Evolutionary conservation across 2,888 invertebrate genomes (phyloP).

Genomic region (Linyphia triangularis): DNA sequence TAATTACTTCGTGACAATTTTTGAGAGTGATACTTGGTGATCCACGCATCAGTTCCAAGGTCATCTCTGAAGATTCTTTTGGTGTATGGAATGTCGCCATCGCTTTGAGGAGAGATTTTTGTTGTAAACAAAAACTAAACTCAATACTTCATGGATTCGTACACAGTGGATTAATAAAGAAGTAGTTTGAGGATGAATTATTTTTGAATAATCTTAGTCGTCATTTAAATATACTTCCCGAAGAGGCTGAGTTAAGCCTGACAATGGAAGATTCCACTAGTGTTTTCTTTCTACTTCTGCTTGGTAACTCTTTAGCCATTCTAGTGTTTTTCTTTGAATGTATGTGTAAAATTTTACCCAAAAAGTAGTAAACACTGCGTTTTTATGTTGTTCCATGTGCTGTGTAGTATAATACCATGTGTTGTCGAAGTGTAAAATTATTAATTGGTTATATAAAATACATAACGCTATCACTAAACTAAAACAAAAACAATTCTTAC

Average conservation of each 20-base stretch:
- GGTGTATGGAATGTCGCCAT: slow-evolving; percentile 11
- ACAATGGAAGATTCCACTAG: background rate
- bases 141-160: background rate
- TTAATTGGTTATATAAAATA: too few relatives aligned
- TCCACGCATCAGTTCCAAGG: background rate
- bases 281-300: background rate
- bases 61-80: slow-evolving; percentile 18
- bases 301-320: background rate
- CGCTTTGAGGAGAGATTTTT: slow-evolving; percentile 16
- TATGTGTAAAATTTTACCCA: too few relatives aligned
- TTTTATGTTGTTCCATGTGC: too few relatives aligned
- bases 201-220: background rate
- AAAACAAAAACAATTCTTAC: too few relatives aligned
- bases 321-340: background rate
- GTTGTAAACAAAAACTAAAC: slow-evolving; percentile 7
- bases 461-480: too few relatives aligned
- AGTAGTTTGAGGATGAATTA: background rate
- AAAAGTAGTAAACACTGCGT: too few relatives aligned
- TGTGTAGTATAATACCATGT: too few relatives aligned
- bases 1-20: background rate
- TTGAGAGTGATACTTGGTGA: background rate
- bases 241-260: background rate
- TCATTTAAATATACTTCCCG: background rate
- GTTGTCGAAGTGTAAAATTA: too few relatives aligned
- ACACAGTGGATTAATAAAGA: slow-evolving; percentile 1